Evolutionary conservation across 2,888 invertebrate species (phyloP).

Genomic region (Drosophila meridiana): DNA sequence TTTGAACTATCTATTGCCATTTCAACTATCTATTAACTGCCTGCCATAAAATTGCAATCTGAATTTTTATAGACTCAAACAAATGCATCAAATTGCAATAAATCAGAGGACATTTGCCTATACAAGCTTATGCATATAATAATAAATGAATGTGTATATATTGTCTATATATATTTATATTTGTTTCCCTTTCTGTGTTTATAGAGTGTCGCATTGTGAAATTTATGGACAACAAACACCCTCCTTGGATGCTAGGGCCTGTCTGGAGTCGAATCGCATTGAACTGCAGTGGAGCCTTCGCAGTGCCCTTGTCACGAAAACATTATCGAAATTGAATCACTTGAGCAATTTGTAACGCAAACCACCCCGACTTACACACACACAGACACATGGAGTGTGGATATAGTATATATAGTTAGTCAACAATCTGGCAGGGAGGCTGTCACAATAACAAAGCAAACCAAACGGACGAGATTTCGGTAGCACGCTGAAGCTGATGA

Average conservation of each 20-base stretch:
- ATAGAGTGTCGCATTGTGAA: constrained; percentile 49
- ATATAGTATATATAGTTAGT: constrained; percentile 12
- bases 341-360: constrained; percentile 78
- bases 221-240: constrained; percentile 42
- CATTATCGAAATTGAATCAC: constrained; percentile 76
- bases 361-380: constrained; percentile 42
- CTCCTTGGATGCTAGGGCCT: constrained; percentile 2
- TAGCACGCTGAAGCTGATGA: constrained; percentile 23
- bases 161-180: constrained; percentile 2
- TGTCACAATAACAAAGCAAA: constrained; percentile 53
- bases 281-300: constrained; percentile 21
- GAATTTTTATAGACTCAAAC: constrained; percentile 9
- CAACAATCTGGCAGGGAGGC: constrained; percentile 40
- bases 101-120: constrained; percentile 43
- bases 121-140: constrained; percentile 7
- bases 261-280: neutral
- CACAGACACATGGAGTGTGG: constrained; percentile 12
- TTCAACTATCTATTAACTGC: constrained; percentile 16
- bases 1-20: too few relatives aligned
- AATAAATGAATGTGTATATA: constrained; percentile 2
- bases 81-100: constrained; percentile 38
- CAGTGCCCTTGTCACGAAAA: constrained; percentile 17
- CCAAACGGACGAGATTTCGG: constrained; percentile 18
- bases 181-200: constrained; percentile 45
- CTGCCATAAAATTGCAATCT: constrained; percentile 20